These are phyloP conservation scores for Scelioninae gen. 1 DNA, from an alignment of 2,888 invertebrate species.

Conservation along the genomic window DNA sequence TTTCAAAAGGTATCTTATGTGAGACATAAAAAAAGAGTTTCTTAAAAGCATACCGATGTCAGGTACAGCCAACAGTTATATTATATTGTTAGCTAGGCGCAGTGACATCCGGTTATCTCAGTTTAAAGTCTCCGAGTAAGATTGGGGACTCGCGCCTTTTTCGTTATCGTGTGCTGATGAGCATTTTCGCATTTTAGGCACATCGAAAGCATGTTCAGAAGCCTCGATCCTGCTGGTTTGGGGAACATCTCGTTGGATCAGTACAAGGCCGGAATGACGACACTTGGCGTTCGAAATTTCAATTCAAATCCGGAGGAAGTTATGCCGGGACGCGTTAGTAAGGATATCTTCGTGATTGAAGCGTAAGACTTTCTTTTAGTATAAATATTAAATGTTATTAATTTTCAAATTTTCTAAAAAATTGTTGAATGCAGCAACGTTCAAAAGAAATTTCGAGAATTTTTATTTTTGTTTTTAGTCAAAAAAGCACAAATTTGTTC, in stretches of 20 bases:
- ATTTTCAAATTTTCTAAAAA: too few relatives aligned
- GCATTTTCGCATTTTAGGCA: slow-evolving; percentile 73
- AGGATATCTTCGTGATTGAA: slow-evolving; percentile 74
- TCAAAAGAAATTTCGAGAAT: too few relatives aligned
- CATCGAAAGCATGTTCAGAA: slow-evolving; percentile 77
- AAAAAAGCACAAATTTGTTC: too few relatives aligned
- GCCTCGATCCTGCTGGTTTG: slow-evolving; percentile 74
- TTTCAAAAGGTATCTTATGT: slow-evolving; percentile 44
- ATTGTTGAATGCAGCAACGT: too few relatives aligned
- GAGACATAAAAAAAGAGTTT: slow-evolving; percentile 40
- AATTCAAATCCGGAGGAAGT: slow-evolving; percentile 72
- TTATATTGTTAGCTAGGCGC: slow-evolving; percentile 48
- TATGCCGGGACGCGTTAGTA: slow-evolving; percentile 71
- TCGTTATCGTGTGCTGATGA: slow-evolving; percentile 55
- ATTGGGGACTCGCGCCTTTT: slow-evolving; percentile 32
- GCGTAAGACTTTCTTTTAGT: slow-evolving; percentile 76
- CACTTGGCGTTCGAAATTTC: slow-evolving; percentile 75
- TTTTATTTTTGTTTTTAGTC: too few relatives aligned
- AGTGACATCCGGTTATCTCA: slow-evolving; percentile 60
- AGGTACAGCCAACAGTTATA: slow-evolving; percentile 59
- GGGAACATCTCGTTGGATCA: slow-evolving; percentile 75
- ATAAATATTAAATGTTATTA: too few relatives aligned
- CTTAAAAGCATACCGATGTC: slow-evolving; percentile 70
- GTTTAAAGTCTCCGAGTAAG: slow-evolving; percentile 42
- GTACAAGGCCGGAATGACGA: slow-evolving; percentile 76